Conservation (phyloP, 1,140 invertebrate species). For the Ylistrum balloti region DNA sequence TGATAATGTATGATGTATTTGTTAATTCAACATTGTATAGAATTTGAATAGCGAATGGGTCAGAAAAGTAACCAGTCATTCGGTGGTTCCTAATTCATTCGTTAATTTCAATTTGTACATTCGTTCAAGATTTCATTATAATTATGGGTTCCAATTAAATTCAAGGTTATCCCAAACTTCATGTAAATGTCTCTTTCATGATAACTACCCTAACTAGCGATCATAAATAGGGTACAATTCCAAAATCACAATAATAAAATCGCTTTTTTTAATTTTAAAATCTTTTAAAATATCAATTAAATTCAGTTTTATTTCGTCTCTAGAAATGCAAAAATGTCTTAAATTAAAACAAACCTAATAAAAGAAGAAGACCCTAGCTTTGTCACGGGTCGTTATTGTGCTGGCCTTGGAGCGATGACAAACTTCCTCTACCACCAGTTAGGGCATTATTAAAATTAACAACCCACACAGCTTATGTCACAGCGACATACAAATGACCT, state of each 20-base stretch:
- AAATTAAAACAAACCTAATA: conserved; percentile 29
- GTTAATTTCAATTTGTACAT: not conserved
- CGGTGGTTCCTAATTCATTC: not conserved
- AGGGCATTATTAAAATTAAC: conserved; percentile 40
- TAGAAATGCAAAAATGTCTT: not conserved
- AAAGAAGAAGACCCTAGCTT: not conserved
- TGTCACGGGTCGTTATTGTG: not conserved
- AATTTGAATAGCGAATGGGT: not conserved
- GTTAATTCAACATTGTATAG: too few species aligned
- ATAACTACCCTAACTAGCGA: not conserved
- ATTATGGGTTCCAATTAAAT: conserved; percentile 28
- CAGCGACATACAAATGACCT: conserved; percentile 33
- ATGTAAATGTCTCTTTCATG: not conserved
- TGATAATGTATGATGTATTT: too few species aligned
- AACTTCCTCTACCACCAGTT: not conserved
- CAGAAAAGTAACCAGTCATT: not conserved
- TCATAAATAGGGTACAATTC: not conserved
- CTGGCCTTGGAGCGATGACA: conserved; percentile 22
- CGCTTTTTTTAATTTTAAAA: conserved; percentile 26
- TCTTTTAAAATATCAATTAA: conserved; percentile 30
- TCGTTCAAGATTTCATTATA: not conserved
- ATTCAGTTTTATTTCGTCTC: not conserved
- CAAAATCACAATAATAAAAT: not conserved
- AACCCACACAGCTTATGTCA: conserved; percentile 16
- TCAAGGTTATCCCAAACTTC: not conserved